Evolutionary conservation across 2,113 vertebrate genomes (phyloP).

Genomic region (Brachionichthys hirsutus): DNA sequence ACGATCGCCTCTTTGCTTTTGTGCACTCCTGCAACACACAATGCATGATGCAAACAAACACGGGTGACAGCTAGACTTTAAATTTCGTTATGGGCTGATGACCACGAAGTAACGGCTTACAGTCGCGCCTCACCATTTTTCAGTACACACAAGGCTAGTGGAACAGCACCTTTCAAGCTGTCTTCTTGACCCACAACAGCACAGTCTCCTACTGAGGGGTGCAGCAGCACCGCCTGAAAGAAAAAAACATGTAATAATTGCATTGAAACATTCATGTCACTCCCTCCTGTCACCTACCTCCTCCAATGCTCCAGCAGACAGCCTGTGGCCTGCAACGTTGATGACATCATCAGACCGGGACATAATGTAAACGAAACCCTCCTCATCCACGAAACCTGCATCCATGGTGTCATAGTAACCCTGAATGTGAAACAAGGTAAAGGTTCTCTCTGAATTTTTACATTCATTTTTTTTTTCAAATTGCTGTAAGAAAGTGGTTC

Average conservation of each 20-base stretch:
- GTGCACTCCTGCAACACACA: slow-evolving; percentile 73
- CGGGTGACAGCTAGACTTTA: not conserved
- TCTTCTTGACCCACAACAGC: slow-evolving; percentile 95
- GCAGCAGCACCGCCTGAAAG: slow-evolving; percentile 83
- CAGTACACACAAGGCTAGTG: slow-evolving; percentile 90
- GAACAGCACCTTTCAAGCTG: slow-evolving; percentile 88
- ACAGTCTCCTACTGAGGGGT: slow-evolving; percentile 86
- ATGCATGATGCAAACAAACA: not conserved
- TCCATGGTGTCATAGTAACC: slow-evolving; percentile 99
- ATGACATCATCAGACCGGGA: slow-evolving; percentile 96
- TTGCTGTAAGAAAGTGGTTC: not conserved
- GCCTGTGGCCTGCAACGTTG: slow-evolving; percentile 94
- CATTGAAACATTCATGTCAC: not conserved
- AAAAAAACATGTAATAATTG: not conserved
- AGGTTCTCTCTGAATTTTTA: too few species aligned
- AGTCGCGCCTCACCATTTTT: slow-evolving; percentile 80
- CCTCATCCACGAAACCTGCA: slow-evolving; percentile 89
- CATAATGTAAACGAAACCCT: slow-evolving; percentile 92
- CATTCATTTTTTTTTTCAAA: not conserved
- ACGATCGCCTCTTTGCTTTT: slow-evolving; percentile 68
- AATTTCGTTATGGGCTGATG: too few species aligned
- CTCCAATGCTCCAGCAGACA: slow-evolving; percentile 92
- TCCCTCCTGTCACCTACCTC: slow-evolving; percentile 79
- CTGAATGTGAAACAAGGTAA: slow-evolving; percentile 58
- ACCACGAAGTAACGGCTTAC: too few species aligned